Percentiles rank a stretch among this genome's conserved stretches.
Conservation (phyloP, 2,797 vertebrate species). For the Falco naumanni region DNA sequence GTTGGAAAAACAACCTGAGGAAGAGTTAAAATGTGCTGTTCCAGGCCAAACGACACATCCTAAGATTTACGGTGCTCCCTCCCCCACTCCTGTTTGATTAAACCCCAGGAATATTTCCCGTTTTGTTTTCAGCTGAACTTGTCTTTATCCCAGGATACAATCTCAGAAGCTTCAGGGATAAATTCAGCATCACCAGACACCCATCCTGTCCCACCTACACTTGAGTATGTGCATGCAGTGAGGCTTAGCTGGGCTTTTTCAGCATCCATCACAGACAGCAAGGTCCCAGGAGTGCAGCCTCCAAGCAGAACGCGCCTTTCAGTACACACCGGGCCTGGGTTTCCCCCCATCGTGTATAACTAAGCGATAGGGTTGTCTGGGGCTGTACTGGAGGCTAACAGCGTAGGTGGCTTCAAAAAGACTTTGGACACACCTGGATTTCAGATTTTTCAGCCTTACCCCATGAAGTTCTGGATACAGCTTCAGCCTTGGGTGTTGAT, state of each 20-base stretch:
- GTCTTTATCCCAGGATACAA: background rate
- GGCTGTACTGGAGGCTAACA: background rate
- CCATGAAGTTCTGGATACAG: background rate
- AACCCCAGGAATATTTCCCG: background rate
- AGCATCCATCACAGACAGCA: background rate
- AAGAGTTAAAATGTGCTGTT: background rate
- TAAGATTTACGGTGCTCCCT: background rate
- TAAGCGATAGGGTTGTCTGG: background rate
- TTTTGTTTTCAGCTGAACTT: background rate
- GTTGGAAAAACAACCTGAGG: background rate
- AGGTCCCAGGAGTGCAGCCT: background rate
- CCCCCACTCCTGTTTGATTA: background rate
- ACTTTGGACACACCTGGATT: background rate
- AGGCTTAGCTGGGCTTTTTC: background rate
- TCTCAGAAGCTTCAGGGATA: background rate
- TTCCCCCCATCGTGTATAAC: fast-evolving
- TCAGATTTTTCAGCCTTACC: background rate
- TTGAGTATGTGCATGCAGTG: fast-evolving
- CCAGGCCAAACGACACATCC: background rate
- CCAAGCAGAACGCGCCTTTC: background rate
- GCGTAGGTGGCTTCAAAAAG: background rate
- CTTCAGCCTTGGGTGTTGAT: background rate
- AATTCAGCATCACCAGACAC: background rate
- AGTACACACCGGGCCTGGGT: background rate
- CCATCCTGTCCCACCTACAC: background rate